These are phyloP conservation scores for Glandiceps talaboti DNA, from an alignment of 53 echinoderm and acorn worm species.

Conservation along the genomic window DNA sequence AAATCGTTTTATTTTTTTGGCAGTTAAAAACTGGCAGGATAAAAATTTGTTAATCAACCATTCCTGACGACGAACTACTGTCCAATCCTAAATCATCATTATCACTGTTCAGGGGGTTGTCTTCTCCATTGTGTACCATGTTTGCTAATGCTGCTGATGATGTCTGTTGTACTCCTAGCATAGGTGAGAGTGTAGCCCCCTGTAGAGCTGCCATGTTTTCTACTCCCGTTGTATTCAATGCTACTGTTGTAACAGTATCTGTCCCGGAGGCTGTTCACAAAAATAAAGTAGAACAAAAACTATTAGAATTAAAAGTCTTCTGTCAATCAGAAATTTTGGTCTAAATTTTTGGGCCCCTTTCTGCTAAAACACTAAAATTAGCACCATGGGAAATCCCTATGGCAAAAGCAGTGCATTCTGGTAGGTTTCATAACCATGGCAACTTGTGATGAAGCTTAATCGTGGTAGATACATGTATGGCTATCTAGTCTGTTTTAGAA, in stretches of 20 bases:
- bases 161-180: slow-evolving; percentile 21
- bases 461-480: too few species aligned
- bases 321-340: too few species aligned
- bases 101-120: slow-evolving; percentile 15
- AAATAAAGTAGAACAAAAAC: too few species aligned
- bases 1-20: neutral
- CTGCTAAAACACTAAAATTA: too few species aligned
- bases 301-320: too few species aligned
- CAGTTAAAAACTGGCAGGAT: neutral
- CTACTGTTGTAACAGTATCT: neutral
- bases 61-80: neutral
- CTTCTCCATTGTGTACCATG: slow-evolving; percentile 35
- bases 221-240: neutral
- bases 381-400: too few species aligned
- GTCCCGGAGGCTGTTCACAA: neutral
- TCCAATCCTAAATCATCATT: slow-evolving; percentile 20
- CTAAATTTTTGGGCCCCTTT: too few species aligned
- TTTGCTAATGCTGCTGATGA: slow-evolving; percentile 21
- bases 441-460: too few species aligned
- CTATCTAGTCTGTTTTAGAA: too few species aligned
- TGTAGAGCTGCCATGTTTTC: neutral
- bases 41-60: neutral
- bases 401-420: too few species aligned
- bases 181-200: slow-evolving; percentile 31
- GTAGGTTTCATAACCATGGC: too few species aligned